Base-by-base conservation (phyloP, 2,797 vertebrate species). In the Poeciliopsis turneri region DNA sequence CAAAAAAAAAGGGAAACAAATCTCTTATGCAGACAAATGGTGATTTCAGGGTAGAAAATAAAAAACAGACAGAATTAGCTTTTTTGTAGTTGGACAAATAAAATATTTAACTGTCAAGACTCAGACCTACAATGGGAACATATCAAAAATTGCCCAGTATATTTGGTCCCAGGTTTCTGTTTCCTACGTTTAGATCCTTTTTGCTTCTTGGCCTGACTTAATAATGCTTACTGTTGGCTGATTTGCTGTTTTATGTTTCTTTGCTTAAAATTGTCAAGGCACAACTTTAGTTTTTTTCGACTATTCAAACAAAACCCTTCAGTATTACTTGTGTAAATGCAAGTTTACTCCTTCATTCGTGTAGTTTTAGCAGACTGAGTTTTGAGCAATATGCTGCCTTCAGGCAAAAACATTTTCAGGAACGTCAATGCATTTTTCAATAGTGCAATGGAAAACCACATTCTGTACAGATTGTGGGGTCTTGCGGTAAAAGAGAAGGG, bases 381-480 rank as follows among this genome's bases (percentile, higher is more conserved):
- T 75, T 15, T 46, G 55, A 75, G 53, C n/a, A 75, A 20, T 18
- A 15, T 36, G 15, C 57, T 28, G 43, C 57, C 74, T 33, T 33
- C 9, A 75, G 74, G 74, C 74, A 2, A 28, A 20, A 75, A 64
- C 10, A 33, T 75, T 61, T 75, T 30, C 57, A 75, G 41, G 41
- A 28, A 45, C 13, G 25, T 70, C 25, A 28, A 46, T 47, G 74
- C 57, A 75, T 64, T 64, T 75, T 75, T 75, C 43, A 75, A 45
- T 20, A 75, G 28, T 16, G n/a, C 18, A 30, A 75, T 61, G n/a
- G n/a, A 64, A 75, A 64, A 33, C 57, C 28, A 15, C 43, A 75
- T 47, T 64, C 43, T 25, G 57, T 28, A 64, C 57, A 9, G 43
- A 23, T 41, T 28, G 39, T 55, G 25, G 30, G 57, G n/a, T 64